phyloP scores from a whole-genome alignment of 92 coral and sea anemone species.

The Porites rus region DNA sequence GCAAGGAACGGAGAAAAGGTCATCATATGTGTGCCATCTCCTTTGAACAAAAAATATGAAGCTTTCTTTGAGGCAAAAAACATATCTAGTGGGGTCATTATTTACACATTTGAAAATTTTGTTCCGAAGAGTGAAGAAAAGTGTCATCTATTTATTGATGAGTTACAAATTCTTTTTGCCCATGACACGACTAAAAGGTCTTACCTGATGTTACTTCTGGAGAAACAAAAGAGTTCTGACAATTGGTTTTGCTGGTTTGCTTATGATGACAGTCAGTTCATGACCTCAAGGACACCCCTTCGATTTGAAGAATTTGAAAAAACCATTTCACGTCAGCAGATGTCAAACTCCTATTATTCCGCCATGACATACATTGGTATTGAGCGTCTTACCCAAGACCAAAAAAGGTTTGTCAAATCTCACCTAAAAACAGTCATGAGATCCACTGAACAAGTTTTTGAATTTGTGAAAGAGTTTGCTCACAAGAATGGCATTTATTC shows the following conservation, averaged over 20 bases:
- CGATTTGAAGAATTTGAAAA: no score
- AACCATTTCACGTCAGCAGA: no score
- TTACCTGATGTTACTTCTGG: no score
- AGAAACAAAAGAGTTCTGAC: no score
- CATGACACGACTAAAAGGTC: background rate
- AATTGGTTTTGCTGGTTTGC: background rate
- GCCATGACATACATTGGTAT: no score
- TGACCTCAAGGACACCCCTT: background rate
- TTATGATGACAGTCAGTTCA: background rate
- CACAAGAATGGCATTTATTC: no score
- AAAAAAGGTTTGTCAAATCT: no score
- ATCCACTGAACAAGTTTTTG: no score
- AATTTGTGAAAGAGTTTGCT: no score
- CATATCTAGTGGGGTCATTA: background rate
- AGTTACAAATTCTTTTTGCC: background rate
- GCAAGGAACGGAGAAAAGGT: constrained; percentile 8
- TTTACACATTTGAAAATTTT: background rate
- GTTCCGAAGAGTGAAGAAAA: background rate
- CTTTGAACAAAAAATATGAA: background rate
- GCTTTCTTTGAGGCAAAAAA: background rate
- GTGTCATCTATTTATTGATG: constrained; percentile 1
- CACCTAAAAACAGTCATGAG: no score
- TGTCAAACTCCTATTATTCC: no score
- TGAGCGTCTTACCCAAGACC: no score
- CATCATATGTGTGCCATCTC: background rate